Base-by-base conservation (phyloP, 1,140 invertebrate species). In the Branchinecta lynchi region DNA sequence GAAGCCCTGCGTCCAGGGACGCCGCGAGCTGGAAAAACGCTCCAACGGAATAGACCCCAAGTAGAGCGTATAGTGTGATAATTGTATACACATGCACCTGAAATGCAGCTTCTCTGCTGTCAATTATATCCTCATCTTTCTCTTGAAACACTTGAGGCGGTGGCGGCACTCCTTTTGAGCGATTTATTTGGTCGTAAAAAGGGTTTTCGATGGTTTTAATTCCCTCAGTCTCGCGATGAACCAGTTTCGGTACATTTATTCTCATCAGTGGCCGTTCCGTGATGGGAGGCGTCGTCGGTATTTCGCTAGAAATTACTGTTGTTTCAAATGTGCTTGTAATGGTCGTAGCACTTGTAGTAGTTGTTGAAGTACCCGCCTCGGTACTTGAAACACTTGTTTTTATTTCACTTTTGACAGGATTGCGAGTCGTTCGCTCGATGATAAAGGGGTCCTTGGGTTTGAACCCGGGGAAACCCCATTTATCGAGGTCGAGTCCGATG, bases 31-130 rank as follows among this genome's bases (percentile, higher is more conserved):
- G 51, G 17, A 60, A 60, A 6, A 60, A 60, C 12, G 51, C 51
- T 60, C 12, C 51, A 15, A 60, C 17, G 51, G 51, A 60, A 60
- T 60, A 60, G 12, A 60, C 17, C 12, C 51, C 51, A 12, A 60
- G 51, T 60, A 60, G 51, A 60, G 51, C 51, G 17, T 60, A 60
- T 15, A 60, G 51, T 60, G 17, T 60, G 12, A 60, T 60, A 20
- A 60, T 20, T 15, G 51, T 60, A 60, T 60, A 60, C 12, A 60
- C 17, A 60, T 60, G 51, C 12, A 60, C 51, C 6, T 60, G 51
- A 60, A 60, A 60, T 60, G 51, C 51, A 60, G 51, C 51, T 20
- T 60, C 51, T 60, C 51, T 60, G 17, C 51, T 60, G 17, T 60
- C 51, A 60, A 60, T 60, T 12, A 60, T 60, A 60, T 60, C 51